Percentiles rank a stretch among this genome's conserved stretches.
Evolutionary conservation across 1,140 invertebrate genomes (phyloP).

Genomic region (Linepithema humile): DNA sequence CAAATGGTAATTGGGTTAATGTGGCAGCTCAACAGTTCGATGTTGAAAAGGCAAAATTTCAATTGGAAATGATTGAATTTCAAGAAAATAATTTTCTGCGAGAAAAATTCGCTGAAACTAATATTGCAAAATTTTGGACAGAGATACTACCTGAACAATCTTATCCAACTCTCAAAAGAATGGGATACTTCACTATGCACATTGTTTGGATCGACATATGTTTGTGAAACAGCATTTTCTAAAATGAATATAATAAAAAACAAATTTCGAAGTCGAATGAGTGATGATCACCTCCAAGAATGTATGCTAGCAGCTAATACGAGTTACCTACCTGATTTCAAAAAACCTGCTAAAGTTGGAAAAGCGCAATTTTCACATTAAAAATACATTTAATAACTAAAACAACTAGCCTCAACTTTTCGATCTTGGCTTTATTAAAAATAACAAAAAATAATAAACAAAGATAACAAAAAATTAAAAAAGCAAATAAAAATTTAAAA

Average conservation of each 20-base stretch:
- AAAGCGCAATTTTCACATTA: constrained; percentile 11
- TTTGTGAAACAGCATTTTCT: constrained; percentile 13
- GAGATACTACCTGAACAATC: constrained; percentile 7
- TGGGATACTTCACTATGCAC: not conserved
- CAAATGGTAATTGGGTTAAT: constrained; percentile 24
- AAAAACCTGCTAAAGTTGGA: not conserved
- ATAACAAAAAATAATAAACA: too few relatives aligned
- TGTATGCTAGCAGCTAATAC: constrained; percentile 2
- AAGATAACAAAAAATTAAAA: too few relatives aligned
- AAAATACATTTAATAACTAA: not conserved
- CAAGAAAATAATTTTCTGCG: not conserved
- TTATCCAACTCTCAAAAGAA: not conserved
- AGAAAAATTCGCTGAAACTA: constrained; percentile 1
- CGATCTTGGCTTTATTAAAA: too few relatives aligned
- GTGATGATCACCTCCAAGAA: not conserved
- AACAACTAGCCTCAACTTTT: too few relatives aligned
- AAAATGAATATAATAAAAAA: constrained; percentile 20
- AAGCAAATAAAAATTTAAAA: constrained; percentile 3
- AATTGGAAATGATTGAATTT: constrained; percentile 22
- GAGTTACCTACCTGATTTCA: not conserved
- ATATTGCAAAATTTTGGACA: constrained; percentile 1
- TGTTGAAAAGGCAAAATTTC: constrained; percentile 9
- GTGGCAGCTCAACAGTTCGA: not conserved
- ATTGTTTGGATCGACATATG: not conserved
- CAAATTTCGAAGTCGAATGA: constrained; percentile 15